Evolutionary conservation across 2,888 invertebrate species (phyloP).

Genomic region (Napeogenes sylphis): DNA sequence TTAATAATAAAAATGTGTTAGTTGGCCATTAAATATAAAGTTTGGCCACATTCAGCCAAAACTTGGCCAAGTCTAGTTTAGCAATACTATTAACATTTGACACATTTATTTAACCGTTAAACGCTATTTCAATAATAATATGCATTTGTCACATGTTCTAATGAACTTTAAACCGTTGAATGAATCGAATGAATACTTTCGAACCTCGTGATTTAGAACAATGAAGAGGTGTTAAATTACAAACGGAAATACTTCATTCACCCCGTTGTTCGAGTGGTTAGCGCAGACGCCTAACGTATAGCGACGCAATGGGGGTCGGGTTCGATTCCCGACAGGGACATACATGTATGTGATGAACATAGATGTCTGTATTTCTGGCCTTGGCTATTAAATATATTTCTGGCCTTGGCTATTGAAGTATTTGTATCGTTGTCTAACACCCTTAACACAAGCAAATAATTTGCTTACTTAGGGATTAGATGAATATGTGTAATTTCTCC

Average conservation of each 20-base stretch:
- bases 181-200: slow-evolving; percentile 18
- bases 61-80: slow-evolving; percentile 1
- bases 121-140: slow-evolving; percentile 6
- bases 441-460: too few species aligned
- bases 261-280: slow-evolving; percentile 9
- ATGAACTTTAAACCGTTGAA: slow-evolving; percentile 14
- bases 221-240: slow-evolving; percentile 47
- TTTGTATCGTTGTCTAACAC: slow-evolving; percentile 8
- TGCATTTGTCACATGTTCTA: slow-evolving; percentile 18
- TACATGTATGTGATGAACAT: too few species aligned
- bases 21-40: too few species aligned
- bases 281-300: too few species aligned
- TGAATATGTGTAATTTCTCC: too few species aligned
- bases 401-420: slow-evolving; percentile 13
- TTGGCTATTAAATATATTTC: slow-evolving; percentile 19
- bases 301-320: too few species aligned
- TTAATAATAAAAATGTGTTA: too few species aligned
- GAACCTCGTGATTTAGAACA: slow-evolving; percentile 32
- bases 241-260: slow-evolving; percentile 45
- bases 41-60: not conserved
- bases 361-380: too few species aligned
- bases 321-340: too few species aligned
- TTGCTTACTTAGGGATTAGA: too few species aligned
- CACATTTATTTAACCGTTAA: slow-evolving; percentile 5
- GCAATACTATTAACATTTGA: slow-evolving; percentile 3